phyloP scores from a whole-genome alignment of 2,113 vertebrate genomes.

The Pteropus alecto region DNA sequence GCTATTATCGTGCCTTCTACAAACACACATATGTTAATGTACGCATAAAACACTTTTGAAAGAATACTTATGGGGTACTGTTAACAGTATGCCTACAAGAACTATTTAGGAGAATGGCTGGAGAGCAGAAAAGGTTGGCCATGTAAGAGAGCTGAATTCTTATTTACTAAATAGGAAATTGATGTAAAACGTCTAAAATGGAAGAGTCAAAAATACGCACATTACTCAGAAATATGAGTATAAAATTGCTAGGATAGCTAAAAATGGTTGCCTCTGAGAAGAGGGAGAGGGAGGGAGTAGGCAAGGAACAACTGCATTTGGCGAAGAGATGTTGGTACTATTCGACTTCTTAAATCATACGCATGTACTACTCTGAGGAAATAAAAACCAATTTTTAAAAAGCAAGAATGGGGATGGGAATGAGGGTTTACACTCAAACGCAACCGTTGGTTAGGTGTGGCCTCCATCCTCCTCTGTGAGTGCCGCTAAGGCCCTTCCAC shows the following conservation, averaged over 20 bases:
- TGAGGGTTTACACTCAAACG: background rate
- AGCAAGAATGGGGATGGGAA: background rate
- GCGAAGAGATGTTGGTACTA: background rate
- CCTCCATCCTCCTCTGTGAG: background rate
- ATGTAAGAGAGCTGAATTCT: background rate
- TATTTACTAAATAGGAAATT: background rate
- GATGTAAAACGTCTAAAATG: constrained; percentile 6
- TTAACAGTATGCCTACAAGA: background rate
- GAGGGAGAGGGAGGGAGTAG: background rate
- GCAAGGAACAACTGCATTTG: background rate
- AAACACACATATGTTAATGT: background rate
- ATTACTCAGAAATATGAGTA: background rate
- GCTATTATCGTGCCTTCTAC: background rate
- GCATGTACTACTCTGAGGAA: background rate
- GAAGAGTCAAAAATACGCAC: background rate
- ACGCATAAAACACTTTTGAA: background rate
- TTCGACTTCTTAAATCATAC: background rate
- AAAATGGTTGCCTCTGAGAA: background rate
- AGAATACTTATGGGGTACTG: background rate
- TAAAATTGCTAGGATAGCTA: background rate
- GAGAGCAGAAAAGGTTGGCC: background rate
- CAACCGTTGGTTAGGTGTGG: background rate
- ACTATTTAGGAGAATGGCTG: background rate
- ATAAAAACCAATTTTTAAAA: background rate
- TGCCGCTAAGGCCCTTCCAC: background rate